Percentiles rank a stretch among this genome's conserved stretches.
phyloP scores from a whole-genome alignment of 1,140 invertebrate species.

The Drosophila sulfurigaster region DNA sequence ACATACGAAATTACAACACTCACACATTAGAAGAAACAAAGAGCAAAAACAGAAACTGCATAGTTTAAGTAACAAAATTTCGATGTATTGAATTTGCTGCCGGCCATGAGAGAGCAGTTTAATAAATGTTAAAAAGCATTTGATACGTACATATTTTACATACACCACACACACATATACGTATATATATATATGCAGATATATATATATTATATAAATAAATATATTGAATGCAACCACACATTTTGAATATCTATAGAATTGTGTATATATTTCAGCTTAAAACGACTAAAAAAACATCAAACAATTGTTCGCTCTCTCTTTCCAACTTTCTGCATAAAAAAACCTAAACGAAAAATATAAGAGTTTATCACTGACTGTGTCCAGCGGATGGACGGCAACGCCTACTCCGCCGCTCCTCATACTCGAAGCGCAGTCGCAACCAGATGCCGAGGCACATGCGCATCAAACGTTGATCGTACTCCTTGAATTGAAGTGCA shows the following conservation, averaged over 20 bases:
- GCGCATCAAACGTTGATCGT: conserved; percentile 88
- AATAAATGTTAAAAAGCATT: conserved; percentile 44
- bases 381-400: not conserved
- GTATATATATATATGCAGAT: conserved; percentile 18
- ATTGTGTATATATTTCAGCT: conserved; percentile 33
- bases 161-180: conserved; percentile 44
- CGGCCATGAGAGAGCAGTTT: conserved; percentile 32
- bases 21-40: not conserved
- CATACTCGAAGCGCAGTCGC: conserved; percentile 89
- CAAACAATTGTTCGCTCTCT: not conserved
- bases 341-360: conserved; percentile 19
- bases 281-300: conserved; percentile 7
- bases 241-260: conserved; percentile 24
- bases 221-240: conserved; percentile 61
- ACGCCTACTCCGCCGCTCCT: conserved; percentile 46
- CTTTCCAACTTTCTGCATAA: conserved; percentile 13
- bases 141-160: conserved; percentile 55
- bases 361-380: not conserved
- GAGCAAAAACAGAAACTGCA: conserved; percentile 10
- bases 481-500: conserved; percentile 83
- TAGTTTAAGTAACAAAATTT: conserved; percentile 45
- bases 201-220: conserved; percentile 43
- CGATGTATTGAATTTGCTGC: conserved; percentile 33
- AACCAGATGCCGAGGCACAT: conserved; percentile 95
- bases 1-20: conserved; percentile 19